Base-by-base conservation (phyloP, 2,797 vertebrate genomes). In the Graptemys geographica region DNA sequence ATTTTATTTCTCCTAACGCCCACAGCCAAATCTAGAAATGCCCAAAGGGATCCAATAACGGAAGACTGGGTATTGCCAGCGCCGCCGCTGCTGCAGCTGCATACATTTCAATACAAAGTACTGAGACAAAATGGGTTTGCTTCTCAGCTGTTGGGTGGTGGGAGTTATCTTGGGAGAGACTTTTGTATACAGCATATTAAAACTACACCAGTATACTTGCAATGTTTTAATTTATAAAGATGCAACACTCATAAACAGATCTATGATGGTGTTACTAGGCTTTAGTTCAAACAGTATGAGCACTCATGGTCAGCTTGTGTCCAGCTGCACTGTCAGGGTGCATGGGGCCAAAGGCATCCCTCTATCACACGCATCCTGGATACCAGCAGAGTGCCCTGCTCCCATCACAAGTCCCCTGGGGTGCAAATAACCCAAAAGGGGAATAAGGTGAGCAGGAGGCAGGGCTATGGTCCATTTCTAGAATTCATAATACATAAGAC, bases 391-490 rank as follows among this genome's bases (percentile, higher is more conserved):
- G 72, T 1, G 31, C 10, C 41, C 16, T 79, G 83, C 49, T 41
- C 2, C 37, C 37, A 79, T 44, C n/a, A 59, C 0, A 0, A 47
- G 16, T 7, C 23, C n/a, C 7, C 11, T 69, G n/a, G n/a, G 83
- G 88, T 94, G 12, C 18, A 16, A 72, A 52, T 84, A 74, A 52
- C 2, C 15, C 41, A 69, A 79, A 31, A 52, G 85, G 3, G 3
- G 8, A 11, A 62, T n/a, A 90, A 49, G 59, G 10, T 25, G 55
- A 89, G 51, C 53, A 86, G 69, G 28, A 53, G 37, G 41, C 25
- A 80, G 86, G 16, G 31, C 86, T 62, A 49, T 21, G 89, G 86
- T 31, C 90, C 81, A 81, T 76, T 95, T 95, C 87, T 3, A 11
- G 31, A 88, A 59, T 90, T 92, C 47, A 89, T 18, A 3, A 49